Conservation (phyloP, 2,113 vertebrate species). For the Malurus elegans region DNA sequence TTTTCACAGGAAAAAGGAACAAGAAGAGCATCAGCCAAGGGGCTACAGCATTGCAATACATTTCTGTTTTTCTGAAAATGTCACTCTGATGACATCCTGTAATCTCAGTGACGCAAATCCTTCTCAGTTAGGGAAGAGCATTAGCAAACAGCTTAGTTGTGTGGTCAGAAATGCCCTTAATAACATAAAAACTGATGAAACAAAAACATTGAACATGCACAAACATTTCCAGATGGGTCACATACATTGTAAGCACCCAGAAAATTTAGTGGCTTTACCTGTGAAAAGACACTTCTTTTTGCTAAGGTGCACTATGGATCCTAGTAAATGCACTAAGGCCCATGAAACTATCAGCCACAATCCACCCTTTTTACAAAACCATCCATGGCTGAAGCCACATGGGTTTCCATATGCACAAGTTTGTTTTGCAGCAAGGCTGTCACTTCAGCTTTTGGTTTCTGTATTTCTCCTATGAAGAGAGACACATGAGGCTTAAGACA, state of each 20-base stretch:
- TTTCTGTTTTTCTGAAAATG: constrained; percentile 14
- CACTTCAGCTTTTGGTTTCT: not conserved
- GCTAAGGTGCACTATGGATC: not conserved
- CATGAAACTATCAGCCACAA: not conserved
- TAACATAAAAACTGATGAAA: not conserved
- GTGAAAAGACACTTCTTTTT: not conserved
- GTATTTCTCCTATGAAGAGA: not conserved
- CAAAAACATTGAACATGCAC: not conserved
- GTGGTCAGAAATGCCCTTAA: not conserved
- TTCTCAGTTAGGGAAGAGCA: not conserved
- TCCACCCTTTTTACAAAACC: not conserved
- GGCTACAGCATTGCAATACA: not conserved
- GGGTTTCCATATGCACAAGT: not conserved
- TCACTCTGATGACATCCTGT: not conserved
- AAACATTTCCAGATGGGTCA: not conserved
- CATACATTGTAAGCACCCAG: not conserved
- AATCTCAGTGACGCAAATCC: not conserved
- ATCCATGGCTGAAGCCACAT: not conserved
- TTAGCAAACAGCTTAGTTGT: not conserved
- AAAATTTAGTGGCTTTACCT: not conserved
- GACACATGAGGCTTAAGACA: not conserved
- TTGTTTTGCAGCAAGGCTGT: not conserved
- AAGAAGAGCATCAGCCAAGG: not conserved
- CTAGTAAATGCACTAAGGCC: not conserved
- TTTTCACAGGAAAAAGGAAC: constrained; percentile 19